A percentile compares a stretch with the other conserved stretches of the same genome.
phyloP scores from a whole-genome alignment of 2,113 vertebrate species.

The Scartelaos histophorus region DNA sequence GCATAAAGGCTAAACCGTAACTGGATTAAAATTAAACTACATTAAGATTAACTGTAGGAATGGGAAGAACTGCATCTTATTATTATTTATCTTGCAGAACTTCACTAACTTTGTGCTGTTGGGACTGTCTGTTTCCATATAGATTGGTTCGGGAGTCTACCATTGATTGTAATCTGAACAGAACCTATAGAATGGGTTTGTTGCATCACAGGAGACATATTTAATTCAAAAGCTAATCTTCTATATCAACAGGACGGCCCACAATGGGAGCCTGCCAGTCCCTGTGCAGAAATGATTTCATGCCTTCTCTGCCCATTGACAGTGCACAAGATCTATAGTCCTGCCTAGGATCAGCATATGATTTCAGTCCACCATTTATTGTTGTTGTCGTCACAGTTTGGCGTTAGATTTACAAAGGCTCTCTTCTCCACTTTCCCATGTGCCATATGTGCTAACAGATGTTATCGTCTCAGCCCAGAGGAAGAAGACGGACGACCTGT shows the following conservation, averaged over 20 bases:
- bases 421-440: slow-evolving; percentile 59
- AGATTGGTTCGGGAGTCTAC: slow-evolving; percentile 30
- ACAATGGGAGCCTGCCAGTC: not conserved
- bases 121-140: slow-evolving; percentile 38
- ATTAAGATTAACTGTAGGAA: not conserved
- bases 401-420: slow-evolving; percentile 70
- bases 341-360: slow-evolving; percentile 53
- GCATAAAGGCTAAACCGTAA: not conserved
- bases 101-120: slow-evolving; percentile 17
- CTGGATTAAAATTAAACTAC: not conserved
- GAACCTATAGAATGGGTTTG: slow-evolving; percentile 17
- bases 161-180: slow-evolving; percentile 42
- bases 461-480: slow-evolving; percentile 67
- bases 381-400: slow-evolving; percentile 63
- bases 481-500: slow-evolving; percentile 78
- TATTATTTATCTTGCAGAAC: slow-evolving; percentile 50
- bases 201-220: slow-evolving; percentile 14
- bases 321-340: slow-evolving; percentile 36
- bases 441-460: slow-evolving; percentile 77
- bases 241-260: slow-evolving; percentile 26
- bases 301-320: slow-evolving; percentile 13
- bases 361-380: slow-evolving; percentile 52
- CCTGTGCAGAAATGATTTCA: not conserved
- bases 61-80: not conserved
- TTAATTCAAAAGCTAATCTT: slow-evolving; percentile 11